Evolutionary conservation across 2,113 vertebrate species (phyloP), one percentile per base, ranked within the genome.

Genomic region (Athene cunicularia): DNA sequence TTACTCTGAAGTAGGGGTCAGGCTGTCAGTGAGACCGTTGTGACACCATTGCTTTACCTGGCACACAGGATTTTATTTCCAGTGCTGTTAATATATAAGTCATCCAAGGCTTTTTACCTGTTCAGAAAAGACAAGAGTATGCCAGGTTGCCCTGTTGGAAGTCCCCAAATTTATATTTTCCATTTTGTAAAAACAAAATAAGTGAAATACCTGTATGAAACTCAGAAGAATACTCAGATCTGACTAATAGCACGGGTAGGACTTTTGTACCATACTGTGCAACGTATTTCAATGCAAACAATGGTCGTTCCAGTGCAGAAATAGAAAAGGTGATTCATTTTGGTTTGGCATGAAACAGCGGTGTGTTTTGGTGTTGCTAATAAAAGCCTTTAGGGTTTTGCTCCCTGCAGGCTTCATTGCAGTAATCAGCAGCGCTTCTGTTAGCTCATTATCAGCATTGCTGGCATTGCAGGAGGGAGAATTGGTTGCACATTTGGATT

Each of bases 281-380:
- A 90, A 83, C 0, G 3, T 56, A 95, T 79, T 66, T 35, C 49
- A 90, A n/a, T 50, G 35, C 32, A 67, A 80, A 53, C 70, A 73
- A 64, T 12, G 24, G 35, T 52, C 70, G 41, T 73, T 93, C 58
- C 74, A 79, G 19, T 68, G 47, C 81, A 94, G 81, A 90, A 96
- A 90, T 73, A 96, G 93, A 94, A 97, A 95, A 97, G 93, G 95
- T 96, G 92, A 75, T 96, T 96, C 90, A 95, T 96, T 96, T 96
- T 88, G 62, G 18, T 96, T 96, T 94, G 95, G 90, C 96, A 91
- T 39, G 70, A 87, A 96, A 91, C 58, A 82, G 77, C 79, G 88
- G 45, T 68, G 62, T 80, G 43, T 88, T 77, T 80, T 88, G 22
- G 62, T 96, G 66, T 82, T 94, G 74, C 92, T 92, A 91, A 73